Evolutionary conservation across 1,140 invertebrate species (phyloP).

Genomic region (Pogonognathellus flavescens): DNA sequence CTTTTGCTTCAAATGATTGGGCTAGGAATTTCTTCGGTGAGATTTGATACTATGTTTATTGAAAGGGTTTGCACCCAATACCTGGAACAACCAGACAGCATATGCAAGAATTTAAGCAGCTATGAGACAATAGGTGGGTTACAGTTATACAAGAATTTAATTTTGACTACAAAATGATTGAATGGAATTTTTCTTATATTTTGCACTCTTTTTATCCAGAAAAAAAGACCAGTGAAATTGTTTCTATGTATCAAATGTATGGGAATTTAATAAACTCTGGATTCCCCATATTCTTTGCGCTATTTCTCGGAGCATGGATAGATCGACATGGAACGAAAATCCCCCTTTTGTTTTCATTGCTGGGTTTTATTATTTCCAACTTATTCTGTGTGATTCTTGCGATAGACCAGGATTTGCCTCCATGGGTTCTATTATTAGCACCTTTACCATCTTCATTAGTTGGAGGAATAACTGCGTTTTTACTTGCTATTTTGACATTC

Average conservation of each 20-base stretch:
- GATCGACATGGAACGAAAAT: slow-evolving; percentile 12
- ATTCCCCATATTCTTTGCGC: slow-evolving; percentile 14
- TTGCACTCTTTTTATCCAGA: neutral
- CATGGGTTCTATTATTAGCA: neutral
- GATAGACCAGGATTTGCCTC: neutral
- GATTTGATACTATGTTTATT: neutral
- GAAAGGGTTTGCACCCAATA: neutral
- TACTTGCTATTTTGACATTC: slow-evolving; percentile 24
- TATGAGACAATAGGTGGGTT: neutral
- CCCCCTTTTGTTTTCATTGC: neutral
- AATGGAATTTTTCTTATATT: too few relatives aligned
- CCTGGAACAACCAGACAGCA: neutral
- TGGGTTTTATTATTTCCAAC: neutral
- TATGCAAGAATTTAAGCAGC: slow-evolving; percentile 14
- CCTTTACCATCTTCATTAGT: neutral
- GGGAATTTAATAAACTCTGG: neutral
- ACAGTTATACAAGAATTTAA: neutral
- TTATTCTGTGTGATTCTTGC: neutral
- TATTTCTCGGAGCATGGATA: slow-evolving; percentile 28
- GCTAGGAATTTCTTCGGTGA: neutral
- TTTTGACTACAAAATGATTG: too few relatives aligned
- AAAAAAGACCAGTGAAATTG: slow-evolving; percentile 6
- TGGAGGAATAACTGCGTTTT: neutral
- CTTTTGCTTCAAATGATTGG: slow-evolving; percentile 21
- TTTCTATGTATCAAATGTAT: slow-evolving; percentile 46